phyloP scores from a whole-genome alignment of 2,797 vertebrate species.

The Hypotaenidia philippensis region DNA sequence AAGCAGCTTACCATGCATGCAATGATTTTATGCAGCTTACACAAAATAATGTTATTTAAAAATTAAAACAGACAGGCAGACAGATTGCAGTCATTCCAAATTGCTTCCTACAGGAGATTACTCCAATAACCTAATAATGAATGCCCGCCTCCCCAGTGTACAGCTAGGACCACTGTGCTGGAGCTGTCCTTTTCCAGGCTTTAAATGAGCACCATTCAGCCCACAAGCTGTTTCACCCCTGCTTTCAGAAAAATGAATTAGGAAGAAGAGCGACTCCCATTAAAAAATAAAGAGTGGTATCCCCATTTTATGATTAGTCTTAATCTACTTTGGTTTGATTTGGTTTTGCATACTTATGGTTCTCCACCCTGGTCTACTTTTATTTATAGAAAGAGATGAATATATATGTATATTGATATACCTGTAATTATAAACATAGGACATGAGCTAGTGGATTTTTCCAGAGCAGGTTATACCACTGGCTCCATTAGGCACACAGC shows the following conservation, averaged over 20 bases:
- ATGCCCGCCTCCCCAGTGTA: rapidly evolving
- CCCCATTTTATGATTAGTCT: neutral
- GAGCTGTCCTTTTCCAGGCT: neutral
- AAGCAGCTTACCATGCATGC: conserved; percentile 14
- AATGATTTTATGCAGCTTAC: conserved; percentile 18
- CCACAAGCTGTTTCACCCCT: neutral
- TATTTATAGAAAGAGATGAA: neutral
- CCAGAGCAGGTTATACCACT: neutral
- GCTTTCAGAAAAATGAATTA: neutral
- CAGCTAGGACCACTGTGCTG: neutral
- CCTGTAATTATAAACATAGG: neutral
- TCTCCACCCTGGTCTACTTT: neutral
- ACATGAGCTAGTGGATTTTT: neutral
- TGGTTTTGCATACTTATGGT: neutral
- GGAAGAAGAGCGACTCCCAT: neutral
- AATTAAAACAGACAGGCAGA: conserved; percentile 32
- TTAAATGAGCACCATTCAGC: neutral
- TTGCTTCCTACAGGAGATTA: neutral
- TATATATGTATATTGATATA: neutral
- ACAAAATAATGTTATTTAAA: conserved; percentile 30
- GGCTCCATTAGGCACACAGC: neutral
- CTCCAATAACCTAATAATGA: neutral
- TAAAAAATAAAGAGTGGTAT: neutral
- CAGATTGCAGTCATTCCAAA: conserved; percentile 28
- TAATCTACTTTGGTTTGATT: neutral